Percentiles rank a stretch among this genome's conserved stretches.
These are phyloP conservation scores for Schizotus pectinicornis DNA, from an alignment of 2,888 invertebrate species.

Conservation along the genomic window DNA sequence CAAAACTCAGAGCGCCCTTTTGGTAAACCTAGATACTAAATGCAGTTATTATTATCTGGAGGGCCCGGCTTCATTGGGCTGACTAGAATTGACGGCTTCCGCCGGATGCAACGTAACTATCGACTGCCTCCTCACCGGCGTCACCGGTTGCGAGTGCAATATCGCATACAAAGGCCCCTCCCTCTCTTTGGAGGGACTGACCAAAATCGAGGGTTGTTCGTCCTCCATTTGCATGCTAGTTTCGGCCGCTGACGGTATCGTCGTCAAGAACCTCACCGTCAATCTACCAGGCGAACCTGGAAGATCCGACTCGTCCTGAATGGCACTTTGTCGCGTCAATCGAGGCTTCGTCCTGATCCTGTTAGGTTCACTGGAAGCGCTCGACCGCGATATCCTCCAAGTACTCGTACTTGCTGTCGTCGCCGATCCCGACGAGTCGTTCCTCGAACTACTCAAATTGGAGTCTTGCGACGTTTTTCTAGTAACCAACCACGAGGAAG, in stretches of 20 bases:
- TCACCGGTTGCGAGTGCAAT: conserved; percentile 50
- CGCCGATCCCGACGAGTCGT: conserved; percentile 88
- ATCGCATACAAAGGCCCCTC: conserved; percentile 57
- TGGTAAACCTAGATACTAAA: conserved; percentile 34
- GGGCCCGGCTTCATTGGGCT: conserved; percentile 40
- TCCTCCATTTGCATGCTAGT: conserved; percentile 73
- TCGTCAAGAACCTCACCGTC: conserved; percentile 68
- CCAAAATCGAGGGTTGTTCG: conserved; percentile 57
- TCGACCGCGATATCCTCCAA: conserved; percentile 87
- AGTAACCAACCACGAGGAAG: conserved; percentile 89
- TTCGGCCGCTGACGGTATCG: conserved; percentile 77
- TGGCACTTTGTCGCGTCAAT: conserved; percentile 79
- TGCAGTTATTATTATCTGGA: conserved; percentile 47
- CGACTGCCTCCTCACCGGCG: conserved; percentile 52
- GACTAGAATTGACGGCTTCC: conserved; percentile 47
- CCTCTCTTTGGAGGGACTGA: conserved; percentile 53
- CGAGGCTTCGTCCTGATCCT: conserved; percentile 68
- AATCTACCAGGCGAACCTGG: conserved; percentile 64
- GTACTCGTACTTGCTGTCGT: conserved; percentile 91
- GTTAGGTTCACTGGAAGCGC: conserved; percentile 69
- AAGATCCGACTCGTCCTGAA: conserved; percentile 75
- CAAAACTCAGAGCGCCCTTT: conserved; percentile 28
- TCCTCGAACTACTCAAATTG: conserved; percentile 86
- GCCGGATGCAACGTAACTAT: conserved; percentile 57
- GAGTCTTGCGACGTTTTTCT: conserved; percentile 92